phyloP scores from a whole-genome alignment of 2,113 vertebrate species.

The Monarcha castaneiventris region DNA sequence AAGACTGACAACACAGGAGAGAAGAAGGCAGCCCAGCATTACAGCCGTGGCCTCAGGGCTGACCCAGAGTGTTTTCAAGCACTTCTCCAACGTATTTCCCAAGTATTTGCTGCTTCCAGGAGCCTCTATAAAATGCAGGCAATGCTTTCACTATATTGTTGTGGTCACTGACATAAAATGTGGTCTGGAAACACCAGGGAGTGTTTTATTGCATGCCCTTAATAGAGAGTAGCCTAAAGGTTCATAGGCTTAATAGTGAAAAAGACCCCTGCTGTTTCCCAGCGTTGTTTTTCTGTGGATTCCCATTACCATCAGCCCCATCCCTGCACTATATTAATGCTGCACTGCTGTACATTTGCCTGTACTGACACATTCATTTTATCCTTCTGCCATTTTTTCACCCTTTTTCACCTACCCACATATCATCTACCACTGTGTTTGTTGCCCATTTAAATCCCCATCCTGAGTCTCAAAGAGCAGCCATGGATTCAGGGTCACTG shows the following conservation, averaged over 20 bases:
- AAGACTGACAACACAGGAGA: not conserved
- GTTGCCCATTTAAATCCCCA: not conserved
- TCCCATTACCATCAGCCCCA: not conserved
- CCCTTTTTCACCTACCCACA: not conserved
- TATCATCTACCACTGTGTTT: not conserved
- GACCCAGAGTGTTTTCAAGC: not conserved
- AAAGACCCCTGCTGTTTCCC: not conserved
- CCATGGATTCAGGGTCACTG: not conserved
- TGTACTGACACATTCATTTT: not conserved
- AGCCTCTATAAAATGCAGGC: not conserved
- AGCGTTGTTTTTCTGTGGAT: not conserved
- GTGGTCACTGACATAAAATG: constrained; percentile 3
- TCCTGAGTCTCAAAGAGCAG: not conserved
- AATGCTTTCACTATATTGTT: not conserved
- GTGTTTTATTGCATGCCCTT: constrained; percentile 25
- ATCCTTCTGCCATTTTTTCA: not conserved
- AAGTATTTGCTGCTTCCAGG: not conserved
- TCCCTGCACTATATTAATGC: not conserved
- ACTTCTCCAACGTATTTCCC: not conserved
- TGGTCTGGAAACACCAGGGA: not conserved
- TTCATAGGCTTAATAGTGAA: not conserved
- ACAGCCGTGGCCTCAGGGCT: not conserved
- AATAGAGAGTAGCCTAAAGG: constrained; percentile 24
- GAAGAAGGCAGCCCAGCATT: not conserved
- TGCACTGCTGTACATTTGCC: not conserved